Conservation (phyloP, 23 tunicate genomes). For the Trididemnum nubilum region DNA sequence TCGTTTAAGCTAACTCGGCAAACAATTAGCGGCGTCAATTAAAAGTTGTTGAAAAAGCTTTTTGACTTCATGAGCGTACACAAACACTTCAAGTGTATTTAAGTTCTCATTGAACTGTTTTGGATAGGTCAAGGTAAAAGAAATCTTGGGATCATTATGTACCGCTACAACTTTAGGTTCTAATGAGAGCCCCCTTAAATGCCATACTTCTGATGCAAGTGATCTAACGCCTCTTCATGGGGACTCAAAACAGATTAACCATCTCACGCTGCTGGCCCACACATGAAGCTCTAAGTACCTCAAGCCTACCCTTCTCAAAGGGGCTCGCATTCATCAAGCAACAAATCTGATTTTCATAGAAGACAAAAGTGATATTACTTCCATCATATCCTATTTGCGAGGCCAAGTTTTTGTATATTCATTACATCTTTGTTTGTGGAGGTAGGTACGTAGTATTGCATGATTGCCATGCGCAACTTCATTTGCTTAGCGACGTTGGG, state of each 20-base stretch:
- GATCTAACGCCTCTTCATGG: conserved; percentile 16
- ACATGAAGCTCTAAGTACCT: conserved; percentile 4
- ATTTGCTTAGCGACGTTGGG: too few species aligned
- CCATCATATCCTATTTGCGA: conserved; percentile 13
- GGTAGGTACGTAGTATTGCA: not conserved
- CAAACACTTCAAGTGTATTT: not conserved
- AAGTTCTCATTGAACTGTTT: conserved; percentile 5
- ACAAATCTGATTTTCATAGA: not conserved
- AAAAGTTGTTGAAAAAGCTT: not conserved
- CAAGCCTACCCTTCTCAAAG: not conserved
- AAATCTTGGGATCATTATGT: not conserved
- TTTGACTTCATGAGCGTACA: not conserved
- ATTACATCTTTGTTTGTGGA: not conserved
- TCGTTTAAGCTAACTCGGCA: not conserved
- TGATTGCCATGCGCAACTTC: not conserved
- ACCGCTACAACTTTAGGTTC: not conserved
- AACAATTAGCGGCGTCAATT: not conserved
- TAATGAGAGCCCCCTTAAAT: not conserved
- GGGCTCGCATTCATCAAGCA: not conserved
- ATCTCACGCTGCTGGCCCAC: conserved; percentile 1
- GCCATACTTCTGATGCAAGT: conserved; percentile 1
- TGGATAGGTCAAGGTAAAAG: not conserved
- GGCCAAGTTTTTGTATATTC: not conserved
- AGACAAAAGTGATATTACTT: not conserved
- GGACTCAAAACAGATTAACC: not conserved